Percentiles rank a stretch among this genome's conserved stretches.
phyloP scores from a whole-genome alignment of 2,113 vertebrate genomes.

The Nibea albiflora region DNA sequence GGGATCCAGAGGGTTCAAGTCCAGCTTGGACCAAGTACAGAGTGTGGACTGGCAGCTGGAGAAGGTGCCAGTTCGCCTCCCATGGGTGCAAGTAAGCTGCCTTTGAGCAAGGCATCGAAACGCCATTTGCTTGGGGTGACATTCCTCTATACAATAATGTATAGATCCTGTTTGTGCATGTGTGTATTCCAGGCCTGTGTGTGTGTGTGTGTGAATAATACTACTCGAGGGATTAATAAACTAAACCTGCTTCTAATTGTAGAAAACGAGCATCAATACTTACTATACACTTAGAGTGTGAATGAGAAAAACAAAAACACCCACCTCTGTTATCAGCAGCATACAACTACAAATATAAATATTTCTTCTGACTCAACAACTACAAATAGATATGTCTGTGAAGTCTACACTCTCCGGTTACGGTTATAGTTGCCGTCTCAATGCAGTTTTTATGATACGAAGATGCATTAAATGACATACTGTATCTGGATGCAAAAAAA shows the following conservation, averaged over 20 bases:
- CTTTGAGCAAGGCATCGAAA: too few relatives aligned
- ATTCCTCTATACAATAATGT: too few relatives aligned
- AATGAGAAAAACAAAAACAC: background rate
- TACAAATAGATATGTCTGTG: constrained; percentile 13
- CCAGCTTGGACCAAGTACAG: too few relatives aligned
- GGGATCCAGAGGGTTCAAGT: too few relatives aligned
- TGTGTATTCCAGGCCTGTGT: too few relatives aligned
- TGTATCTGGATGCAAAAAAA: constrained; percentile 59
- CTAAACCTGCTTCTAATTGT: background rate
- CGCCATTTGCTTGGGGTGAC: too few relatives aligned
- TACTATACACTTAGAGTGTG: background rate
- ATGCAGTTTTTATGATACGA: constrained; percentile 56
- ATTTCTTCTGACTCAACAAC: constrained; percentile 2
- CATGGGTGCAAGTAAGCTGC: too few relatives aligned
- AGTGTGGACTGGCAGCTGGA: too few relatives aligned
- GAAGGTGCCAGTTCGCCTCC: too few relatives aligned
- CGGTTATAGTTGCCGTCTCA: constrained; percentile 18
- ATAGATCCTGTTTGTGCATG: too few relatives aligned
- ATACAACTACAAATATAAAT: background rate
- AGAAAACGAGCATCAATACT: background rate
- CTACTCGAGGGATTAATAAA: too few relatives aligned
- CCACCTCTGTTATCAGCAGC: background rate
- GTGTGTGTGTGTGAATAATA: too few relatives aligned
- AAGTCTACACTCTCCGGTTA: constrained; percentile 29
- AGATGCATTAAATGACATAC: constrained; percentile 60